phyloP scores from a whole-genome alignment of 2,113 vertebrate genomes.

The Galemys pyrenaicus region DNA sequence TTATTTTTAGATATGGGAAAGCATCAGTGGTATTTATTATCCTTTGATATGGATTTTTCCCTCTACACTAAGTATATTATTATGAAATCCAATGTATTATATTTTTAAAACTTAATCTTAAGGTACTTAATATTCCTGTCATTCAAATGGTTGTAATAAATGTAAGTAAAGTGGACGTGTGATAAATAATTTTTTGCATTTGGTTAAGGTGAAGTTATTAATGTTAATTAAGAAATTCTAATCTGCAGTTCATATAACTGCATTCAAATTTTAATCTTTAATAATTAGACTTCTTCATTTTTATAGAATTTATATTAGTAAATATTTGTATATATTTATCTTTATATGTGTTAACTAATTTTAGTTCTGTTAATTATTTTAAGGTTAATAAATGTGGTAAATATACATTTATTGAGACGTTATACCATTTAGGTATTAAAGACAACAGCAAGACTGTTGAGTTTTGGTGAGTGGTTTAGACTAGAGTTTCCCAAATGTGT shows the following conservation, averaged over 20 bases:
- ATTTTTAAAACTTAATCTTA: conserved; percentile 45
- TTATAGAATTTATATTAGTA: not conserved
- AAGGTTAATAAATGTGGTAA: not conserved
- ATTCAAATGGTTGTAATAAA: conserved; percentile 38
- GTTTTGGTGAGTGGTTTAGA: not conserved
- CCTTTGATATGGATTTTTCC: not conserved
- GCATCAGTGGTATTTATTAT: conserved; percentile 33
- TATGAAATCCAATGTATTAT: conserved; percentile 26
- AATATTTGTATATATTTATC: not conserved
- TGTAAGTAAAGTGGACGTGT: conserved; percentile 10
- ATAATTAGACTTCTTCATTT: conserved; percentile 30
- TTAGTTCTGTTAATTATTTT: conserved; percentile 30
- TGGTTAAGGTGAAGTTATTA: conserved; percentile 43
- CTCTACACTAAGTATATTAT: not conserved
- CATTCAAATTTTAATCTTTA: not conserved
- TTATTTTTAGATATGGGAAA: conserved; percentile 57
- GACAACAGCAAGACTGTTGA: not conserved
- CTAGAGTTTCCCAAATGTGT: not conserved
- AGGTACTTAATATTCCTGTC: not conserved
- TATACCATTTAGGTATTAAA: not conserved
- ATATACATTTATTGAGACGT: not conserved
- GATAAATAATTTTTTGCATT: conserved; percentile 46
- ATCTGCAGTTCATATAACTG: conserved; percentile 1
- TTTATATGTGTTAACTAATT: not conserved
- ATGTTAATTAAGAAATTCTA: conserved; percentile 43